Evolutionary conservation across 2,797 vertebrate species (phyloP).

Genomic region (Gallinago stenura): DNA sequence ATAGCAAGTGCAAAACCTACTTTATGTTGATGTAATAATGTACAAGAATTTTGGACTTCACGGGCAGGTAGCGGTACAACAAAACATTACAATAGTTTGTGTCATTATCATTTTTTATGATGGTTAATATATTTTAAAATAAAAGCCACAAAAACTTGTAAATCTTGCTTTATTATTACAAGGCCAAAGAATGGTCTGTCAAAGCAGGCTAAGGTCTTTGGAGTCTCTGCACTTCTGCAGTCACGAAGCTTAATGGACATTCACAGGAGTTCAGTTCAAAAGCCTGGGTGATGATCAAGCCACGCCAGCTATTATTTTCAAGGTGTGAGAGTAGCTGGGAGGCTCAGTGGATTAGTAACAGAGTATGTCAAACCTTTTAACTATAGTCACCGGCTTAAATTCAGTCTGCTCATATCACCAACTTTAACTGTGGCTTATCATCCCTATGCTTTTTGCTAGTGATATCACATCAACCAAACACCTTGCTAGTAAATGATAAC

Average conservation of each 20-base stretch:
- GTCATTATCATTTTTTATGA: not conserved
- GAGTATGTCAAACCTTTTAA: conserved; percentile 23
- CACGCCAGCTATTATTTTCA: not conserved
- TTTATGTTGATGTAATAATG: not conserved
- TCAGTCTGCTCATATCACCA: not conserved
- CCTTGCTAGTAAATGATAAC: not conserved
- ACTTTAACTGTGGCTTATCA: not conserved
- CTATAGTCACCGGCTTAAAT: conserved; percentile 46
- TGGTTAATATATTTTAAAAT: not conserved
- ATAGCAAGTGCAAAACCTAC: not conserved
- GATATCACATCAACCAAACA: not conserved
- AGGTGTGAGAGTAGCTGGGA: not conserved
- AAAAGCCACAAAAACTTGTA: not conserved
- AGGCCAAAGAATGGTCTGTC: not conserved
- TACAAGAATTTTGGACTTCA: not conserved
- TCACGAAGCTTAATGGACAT: not conserved
- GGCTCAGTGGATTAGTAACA: conserved; percentile 17
- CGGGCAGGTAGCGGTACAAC: not conserved
- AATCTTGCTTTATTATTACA: not conserved
- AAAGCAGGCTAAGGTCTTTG: not conserved
- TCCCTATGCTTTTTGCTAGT: not conserved
- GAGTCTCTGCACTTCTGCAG: not conserved
- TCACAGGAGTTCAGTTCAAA: not conserved
- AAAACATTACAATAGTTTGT: not conserved
- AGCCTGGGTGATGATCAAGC: not conserved